Evolutionary conservation across 2,888 invertebrate genomes (phyloP).

Genomic region (Labia minor): DNA sequence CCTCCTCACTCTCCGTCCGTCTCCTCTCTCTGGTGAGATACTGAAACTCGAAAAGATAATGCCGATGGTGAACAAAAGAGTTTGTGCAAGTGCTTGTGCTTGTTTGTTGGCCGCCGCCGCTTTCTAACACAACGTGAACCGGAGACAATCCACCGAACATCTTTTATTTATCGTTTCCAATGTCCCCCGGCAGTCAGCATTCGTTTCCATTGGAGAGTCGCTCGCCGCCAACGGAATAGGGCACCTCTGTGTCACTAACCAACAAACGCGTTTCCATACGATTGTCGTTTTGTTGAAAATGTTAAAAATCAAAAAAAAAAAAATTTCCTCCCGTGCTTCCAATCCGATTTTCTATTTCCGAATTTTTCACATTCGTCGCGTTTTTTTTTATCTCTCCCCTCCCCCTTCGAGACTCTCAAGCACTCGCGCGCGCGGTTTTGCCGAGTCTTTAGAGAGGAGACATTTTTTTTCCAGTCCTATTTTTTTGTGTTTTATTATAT

Average conservation of each 20-base stretch:
- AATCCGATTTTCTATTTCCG: background rate
- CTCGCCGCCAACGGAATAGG: background rate
- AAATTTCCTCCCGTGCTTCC: too few relatives aligned
- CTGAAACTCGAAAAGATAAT: conserved; percentile 2
- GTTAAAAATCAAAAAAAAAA: too few relatives aligned
- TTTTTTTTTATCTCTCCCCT: background rate
- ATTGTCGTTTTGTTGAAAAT: too few relatives aligned
- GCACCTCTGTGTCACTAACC: background rate
- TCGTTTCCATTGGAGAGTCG: background rate
- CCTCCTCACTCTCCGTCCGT: too few relatives aligned
- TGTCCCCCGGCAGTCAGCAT: background rate
- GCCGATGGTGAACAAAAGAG: conserved; percentile 2
- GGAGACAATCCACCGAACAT: background rate
- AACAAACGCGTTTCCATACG: background rate
- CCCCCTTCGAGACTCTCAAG: too few relatives aligned
- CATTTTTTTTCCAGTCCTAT: background rate
- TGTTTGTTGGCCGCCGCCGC: background rate
- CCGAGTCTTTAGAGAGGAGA: background rate
- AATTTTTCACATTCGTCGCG: conserved; percentile 8
- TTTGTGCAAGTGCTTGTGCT: conserved; percentile 8
- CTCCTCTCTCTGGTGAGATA: background rate
- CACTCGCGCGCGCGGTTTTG: background rate
- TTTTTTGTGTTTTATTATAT: conserved; percentile 13
- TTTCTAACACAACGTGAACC: conserved; percentile 2
- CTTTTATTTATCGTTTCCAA: background rate